phyloP scores from a whole-genome alignment of 2,797 vertebrate genomes.

The Microctenopoma steveboyesi region DNA sequence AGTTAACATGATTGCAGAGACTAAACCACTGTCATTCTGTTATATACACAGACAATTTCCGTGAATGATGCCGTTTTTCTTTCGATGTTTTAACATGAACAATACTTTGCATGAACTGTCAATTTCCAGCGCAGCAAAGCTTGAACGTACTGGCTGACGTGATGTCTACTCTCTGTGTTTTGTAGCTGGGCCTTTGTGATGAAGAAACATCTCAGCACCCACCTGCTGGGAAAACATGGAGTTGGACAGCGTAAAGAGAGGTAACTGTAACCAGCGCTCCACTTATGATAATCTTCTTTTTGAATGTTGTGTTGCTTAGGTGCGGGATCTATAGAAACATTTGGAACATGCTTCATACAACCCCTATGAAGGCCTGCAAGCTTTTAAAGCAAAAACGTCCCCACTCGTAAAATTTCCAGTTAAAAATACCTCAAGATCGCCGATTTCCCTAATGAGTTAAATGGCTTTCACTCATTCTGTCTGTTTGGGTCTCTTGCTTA shows the following conservation, averaged over 20 bases:
- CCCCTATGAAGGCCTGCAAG: slow-evolving; percentile 46
- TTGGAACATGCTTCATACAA: slow-evolving; percentile 37
- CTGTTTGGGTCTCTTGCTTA: slow-evolving; percentile 64
- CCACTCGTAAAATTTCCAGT: slow-evolving; percentile 64
- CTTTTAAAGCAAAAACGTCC: slow-evolving; percentile 54
- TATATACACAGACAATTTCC: not conserved
- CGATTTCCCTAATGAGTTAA: slow-evolving; percentile 73
- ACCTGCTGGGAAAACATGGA: slow-evolving; percentile 95
- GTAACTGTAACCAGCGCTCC: slow-evolving; percentile 76
- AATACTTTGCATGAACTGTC: not conserved
- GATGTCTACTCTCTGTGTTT: slow-evolving; percentile 31
- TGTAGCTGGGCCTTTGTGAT: slow-evolving; percentile 97
- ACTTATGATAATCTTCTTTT: slow-evolving; percentile 3
- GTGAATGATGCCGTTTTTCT: not conserved
- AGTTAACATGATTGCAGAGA: slow-evolving; percentile 4
- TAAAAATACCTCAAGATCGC: slow-evolving; percentile 67
- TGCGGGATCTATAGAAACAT: slow-evolving; percentile 20
- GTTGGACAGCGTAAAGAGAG: slow-evolving; percentile 97
- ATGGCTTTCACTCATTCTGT: slow-evolving; percentile 71
- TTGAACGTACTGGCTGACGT: slow-evolving; percentile 15
- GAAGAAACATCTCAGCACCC: slow-evolving; percentile 98
- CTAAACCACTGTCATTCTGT: not conserved
- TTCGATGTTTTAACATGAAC: not conserved
- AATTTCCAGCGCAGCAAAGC: not conserved
- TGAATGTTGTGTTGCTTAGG: too few relatives aligned